phyloP scores from a whole-genome alignment of 2,888 invertebrate genomes.

The Lacanobia oleracea region DNA sequence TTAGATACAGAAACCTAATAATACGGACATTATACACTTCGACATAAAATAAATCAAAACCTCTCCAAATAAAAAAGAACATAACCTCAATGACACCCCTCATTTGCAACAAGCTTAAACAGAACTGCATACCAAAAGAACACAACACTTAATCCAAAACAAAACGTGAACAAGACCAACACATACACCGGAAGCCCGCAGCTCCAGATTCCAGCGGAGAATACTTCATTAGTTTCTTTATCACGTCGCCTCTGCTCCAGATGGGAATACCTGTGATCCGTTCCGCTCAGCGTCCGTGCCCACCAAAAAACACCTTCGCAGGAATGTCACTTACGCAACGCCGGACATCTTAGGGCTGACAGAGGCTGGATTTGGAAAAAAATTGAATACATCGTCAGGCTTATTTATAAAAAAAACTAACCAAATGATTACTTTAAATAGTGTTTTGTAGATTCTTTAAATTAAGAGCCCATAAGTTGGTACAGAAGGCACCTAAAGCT shows the following conservation, averaged over 20 bases:
- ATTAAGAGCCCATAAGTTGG: too few relatives aligned
- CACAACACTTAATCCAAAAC: conserved; percentile 7
- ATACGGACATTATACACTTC: too few relatives aligned
- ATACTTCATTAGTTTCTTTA: conserved; percentile 78
- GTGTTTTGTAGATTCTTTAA: too few relatives aligned
- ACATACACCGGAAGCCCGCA: conserved; percentile 64
- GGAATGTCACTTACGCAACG: conserved; percentile 86
- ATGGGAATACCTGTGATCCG: conserved; percentile 78
- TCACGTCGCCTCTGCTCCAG: conserved; percentile 64
- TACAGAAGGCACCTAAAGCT: too few relatives aligned
- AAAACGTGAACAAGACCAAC: conserved; percentile 45
- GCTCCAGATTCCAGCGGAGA: conserved; percentile 70
- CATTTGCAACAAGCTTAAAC: neutral
- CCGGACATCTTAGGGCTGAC: conserved; percentile 53
- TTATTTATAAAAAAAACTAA: too few relatives aligned
- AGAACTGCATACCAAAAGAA: neutral
- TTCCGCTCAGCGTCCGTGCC: conserved; percentile 76
- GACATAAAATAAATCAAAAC: neutral
- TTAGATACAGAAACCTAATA: too few relatives aligned
- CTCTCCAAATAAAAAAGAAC: neutral
- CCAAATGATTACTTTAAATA: too few relatives aligned
- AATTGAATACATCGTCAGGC: neutral
- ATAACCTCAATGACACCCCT: neutral
- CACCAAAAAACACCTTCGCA: conserved; percentile 82
- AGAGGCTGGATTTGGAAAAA: neutral